These are phyloP conservation scores for Solea solea DNA, from an alignment of 2,113 vertebrate genomes.

Conservation along the genomic window DNA sequence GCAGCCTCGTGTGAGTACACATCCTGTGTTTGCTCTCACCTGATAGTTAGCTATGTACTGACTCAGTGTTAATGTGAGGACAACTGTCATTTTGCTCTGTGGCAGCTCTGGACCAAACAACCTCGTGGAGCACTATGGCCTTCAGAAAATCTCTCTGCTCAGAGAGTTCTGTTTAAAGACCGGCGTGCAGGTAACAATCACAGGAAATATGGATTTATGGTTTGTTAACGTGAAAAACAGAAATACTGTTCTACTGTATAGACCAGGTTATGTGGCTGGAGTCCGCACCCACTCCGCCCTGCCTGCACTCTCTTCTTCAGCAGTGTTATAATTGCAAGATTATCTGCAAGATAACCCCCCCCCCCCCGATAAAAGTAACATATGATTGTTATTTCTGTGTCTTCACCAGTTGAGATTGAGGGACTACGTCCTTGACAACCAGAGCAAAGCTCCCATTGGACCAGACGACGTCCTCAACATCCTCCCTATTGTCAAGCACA, in stretches of 20 bases:
- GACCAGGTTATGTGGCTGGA: no score
- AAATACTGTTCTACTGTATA: no score
- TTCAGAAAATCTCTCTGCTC: slow-evolving; percentile 85
- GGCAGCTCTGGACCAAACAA: slow-evolving; percentile 79
- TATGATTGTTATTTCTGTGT: slow-evolving; percentile 17
- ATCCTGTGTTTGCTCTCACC: slow-evolving; percentile 10
- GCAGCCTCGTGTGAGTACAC: slow-evolving; percentile 73
- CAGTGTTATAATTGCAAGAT: background rate
- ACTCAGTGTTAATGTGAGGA: background rate
- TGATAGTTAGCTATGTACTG: background rate
- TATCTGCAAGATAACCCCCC: background rate
- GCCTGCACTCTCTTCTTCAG: no score
- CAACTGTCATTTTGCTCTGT: slow-evolving; percentile 1
- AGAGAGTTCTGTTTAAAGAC: slow-evolving; percentile 86
- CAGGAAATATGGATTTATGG: background rate
- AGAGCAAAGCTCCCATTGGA: slow-evolving; percentile 82
- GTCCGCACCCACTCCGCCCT: no score
- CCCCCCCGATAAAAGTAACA: no score
- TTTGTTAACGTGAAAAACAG: background rate
- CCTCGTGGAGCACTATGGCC: slow-evolving; percentile 79
- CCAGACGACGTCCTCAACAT: slow-evolving; percentile 85
- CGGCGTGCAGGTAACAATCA: slow-evolving; percentile 82
- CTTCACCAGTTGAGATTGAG: slow-evolving; percentile 79
- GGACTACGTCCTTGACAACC: slow-evolving; percentile 83
- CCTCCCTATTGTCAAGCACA: slow-evolving; percentile 84